phyloP scores from a whole-genome alignment of 2,113 vertebrate genomes.

The Rhynchopsitta pachyrhyncha region DNA sequence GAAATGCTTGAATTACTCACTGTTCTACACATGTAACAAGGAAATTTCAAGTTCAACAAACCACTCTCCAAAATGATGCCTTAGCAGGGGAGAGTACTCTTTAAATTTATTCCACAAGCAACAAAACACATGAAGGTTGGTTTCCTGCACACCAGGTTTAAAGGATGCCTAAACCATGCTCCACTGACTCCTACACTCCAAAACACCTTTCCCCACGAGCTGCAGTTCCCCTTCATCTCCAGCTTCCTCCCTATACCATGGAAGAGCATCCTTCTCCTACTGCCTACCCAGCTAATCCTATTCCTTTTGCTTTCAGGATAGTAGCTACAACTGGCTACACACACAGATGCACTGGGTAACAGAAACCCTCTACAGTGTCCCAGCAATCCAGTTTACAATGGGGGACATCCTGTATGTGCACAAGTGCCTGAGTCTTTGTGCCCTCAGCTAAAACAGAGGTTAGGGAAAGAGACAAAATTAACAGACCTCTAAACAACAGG shows the following conservation, averaged over 20 bases:
- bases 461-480: not conserved
- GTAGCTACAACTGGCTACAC: not conserved
- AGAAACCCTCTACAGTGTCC: not conserved
- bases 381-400: not conserved
- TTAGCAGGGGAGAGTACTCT: not conserved
- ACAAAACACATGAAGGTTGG: not conserved
- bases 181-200: not conserved
- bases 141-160: not conserved
- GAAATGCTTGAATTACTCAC: not conserved
- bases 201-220: not conserved
- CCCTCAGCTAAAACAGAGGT: not conserved
- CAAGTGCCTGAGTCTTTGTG: not conserved
- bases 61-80: not conserved
- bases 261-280: not conserved
- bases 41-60: not conserved
- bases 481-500: not conserved
- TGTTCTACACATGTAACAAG: not conserved
- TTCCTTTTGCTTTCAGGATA: not conserved
- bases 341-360: accelerated
- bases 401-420: not conserved
- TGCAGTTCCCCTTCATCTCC: not conserved
- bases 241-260: not conserved
- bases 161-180: not conserved
- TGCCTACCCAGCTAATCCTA: not conserved
- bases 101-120: not conserved